These are phyloP conservation scores for Tiphia femorata DNA, from an alignment of 2,888 invertebrate species.

Conservation along the genomic window DNA sequence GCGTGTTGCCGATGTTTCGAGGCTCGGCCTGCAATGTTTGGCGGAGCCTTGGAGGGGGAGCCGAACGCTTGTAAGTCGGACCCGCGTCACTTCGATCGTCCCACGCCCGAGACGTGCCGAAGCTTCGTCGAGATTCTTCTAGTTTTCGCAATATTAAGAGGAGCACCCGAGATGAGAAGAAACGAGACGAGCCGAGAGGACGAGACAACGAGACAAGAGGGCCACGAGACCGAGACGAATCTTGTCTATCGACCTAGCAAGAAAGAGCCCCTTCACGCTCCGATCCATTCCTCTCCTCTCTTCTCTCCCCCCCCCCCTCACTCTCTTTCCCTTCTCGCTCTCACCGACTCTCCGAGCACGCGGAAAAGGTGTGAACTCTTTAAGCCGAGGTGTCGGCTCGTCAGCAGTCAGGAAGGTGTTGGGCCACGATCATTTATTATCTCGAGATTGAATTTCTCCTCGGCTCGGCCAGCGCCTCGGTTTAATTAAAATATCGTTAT, in stretches of 20 bases:
- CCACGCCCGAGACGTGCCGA: no score
- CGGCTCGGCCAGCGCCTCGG: constrained; percentile 59
- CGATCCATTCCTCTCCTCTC: no score
- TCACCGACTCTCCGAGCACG: constrained; percentile 35
- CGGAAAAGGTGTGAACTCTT: constrained; percentile 65
- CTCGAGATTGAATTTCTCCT: constrained; percentile 69
- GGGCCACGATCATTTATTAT: constrained; percentile 69
- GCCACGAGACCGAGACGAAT: constrained; percentile 42
- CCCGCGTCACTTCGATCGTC: no score
- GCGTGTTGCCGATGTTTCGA: no score
- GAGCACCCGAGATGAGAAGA: no score
- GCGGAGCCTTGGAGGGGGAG: no score
- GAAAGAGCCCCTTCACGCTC: constrained; percentile 38
- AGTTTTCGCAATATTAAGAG: no score
- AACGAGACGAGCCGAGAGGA: neutral
- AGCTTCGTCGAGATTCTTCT: no score
- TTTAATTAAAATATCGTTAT: constrained; percentile 70
- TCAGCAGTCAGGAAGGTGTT: constrained; percentile 66
- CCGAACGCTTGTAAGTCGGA: no score
- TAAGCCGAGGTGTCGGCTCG: constrained; percentile 59
- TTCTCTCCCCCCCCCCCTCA: no score
- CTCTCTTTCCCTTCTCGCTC: no score
- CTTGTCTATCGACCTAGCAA: constrained; percentile 48
- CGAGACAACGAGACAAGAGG: constrained; percentile 34
- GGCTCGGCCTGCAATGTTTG: no score